Base-by-base conservation (phyloP, 2,797 vertebrate species). In the Brotula barbata region DNA sequence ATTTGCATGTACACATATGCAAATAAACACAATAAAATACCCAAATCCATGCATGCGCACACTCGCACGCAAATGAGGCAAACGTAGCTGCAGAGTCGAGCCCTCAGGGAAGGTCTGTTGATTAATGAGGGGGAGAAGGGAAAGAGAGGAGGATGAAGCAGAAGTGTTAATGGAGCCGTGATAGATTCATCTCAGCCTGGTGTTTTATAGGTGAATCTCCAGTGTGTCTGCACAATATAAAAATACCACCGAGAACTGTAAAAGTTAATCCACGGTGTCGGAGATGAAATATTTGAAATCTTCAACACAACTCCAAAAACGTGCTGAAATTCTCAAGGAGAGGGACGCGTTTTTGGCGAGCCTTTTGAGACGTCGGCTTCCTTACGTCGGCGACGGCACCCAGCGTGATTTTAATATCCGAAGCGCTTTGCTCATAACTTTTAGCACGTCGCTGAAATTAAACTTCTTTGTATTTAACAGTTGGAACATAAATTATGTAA, bases 151-250 rank as follows among this genome's bases (percentile, higher is more conserved):
- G 80, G 76, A 86, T 77, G 81, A 84, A 85, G 77, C 69, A 77
- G 62, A 71, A 64, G 82, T 82, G 86, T 86, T 90, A 87, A 92
- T 89, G 84, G 86, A 87, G 79, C 83, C 71, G 74, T 89, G 89
- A 85, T 88, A 81, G 77, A 84, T 90, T 89, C 79, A 78, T 86
- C 76, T 67, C 64, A 74, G 76, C 75, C 64, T 64, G 67, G 64
- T 81, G 71, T 80, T 85, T 84, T 83, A 79, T 83, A 84, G 80
- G 83, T 70, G 70, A 75, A 80, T 77, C 79, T 80, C 79, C 49
- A 71, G 77, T 71, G 81, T 65, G 78, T 84, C 74, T 31, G 78
- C 65, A 80, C 59, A 78, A 64, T 73, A 73, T 71, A 69, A 75
- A 62, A 58, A 66, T 47, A 49, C 63, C 68, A 65, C 45, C 49